Base-by-base conservation (phyloP, 92 coral and sea anemone species). In the Parazoanthus atlanticus region DNA sequence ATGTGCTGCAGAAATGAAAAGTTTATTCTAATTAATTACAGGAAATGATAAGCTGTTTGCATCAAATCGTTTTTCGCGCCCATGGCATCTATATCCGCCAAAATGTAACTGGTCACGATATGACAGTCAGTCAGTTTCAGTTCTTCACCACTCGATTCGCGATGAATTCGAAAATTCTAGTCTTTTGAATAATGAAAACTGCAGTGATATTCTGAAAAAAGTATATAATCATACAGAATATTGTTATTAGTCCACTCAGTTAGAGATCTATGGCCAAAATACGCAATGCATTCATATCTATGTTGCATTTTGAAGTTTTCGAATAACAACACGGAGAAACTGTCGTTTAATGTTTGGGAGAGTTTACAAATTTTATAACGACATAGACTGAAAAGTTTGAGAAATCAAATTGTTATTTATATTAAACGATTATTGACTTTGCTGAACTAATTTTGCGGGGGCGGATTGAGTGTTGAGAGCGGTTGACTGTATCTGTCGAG, bases 11-110 rank as follows among this genome's bases (percentile, higher is more conserved):
- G 25, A 23, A 25, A 56, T 36, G 28, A 30, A 13, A 29, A 23
- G 41, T 32, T 31, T 80, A 80, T 80, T 80, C 64, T 80, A 56
- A 19, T 16, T 58, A 52, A 32, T 30, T 80, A 31, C 34, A 34
- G 84, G 71, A 80, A 80, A 76, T 76, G 54, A 36, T 76, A 36
- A 58, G 23, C 36, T 58, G 64, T 56, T 80, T 80, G 71, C 26
- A 61, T 25, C 1, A 61, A 61, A 23, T 61, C 69, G 26, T 61
- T 61, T 61, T 61, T 61, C 69, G 69, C 69, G 28, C 26, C 69
- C 8, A 6, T 25, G 26, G 69, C 69, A 61, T 56, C 58, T 52
- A 16, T 52, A 52, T 52, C 58, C 58, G 49, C 58, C 19, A 13
- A 13, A 52, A 16, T 52, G 58, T 52, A 61, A 3, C 58, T 52